Conservation (phyloP, 2,113 vertebrate genomes). For the Brachionichthys hirsutus region DNA sequence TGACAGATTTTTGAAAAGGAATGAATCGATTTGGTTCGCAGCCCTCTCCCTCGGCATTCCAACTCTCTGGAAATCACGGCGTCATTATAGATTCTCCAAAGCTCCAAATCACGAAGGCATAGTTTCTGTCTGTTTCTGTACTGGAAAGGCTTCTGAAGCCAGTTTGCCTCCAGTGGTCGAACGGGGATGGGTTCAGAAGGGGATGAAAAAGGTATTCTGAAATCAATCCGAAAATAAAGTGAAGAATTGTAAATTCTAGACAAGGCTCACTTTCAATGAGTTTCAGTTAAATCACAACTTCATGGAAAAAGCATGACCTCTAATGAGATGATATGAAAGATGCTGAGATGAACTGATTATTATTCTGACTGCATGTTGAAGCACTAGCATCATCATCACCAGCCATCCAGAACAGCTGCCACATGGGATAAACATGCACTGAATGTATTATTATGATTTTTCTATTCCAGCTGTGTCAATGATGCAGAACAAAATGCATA, state of each 20-base stretch:
- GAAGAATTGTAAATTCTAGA: not conserved
- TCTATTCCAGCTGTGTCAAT: conserved; percentile 21
- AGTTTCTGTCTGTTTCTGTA: not conserved
- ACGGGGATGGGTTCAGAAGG: not conserved
- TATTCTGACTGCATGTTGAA: not conserved
- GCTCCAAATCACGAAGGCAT: not conserved
- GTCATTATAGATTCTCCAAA: conserved; percentile 16
- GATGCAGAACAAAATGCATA: conserved; percentile 14
- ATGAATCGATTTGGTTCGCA: conserved; percentile 1
- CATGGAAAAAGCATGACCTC: too few relatives aligned
- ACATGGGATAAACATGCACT: conserved; percentile 6
- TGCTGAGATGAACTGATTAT: not conserved
- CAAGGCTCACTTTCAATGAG: not conserved
- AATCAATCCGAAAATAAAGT: not conserved
- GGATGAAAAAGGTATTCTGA: not conserved
- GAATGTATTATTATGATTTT: conserved; percentile 42
- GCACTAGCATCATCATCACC: not conserved
- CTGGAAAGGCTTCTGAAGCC: not conserved
- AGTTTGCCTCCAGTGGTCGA: not conserved
- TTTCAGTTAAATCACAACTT: not conserved
- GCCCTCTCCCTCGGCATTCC: not conserved
- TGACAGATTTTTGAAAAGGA: not conserved
- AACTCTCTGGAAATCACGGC: not conserved
- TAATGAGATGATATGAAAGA: not conserved
- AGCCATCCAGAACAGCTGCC: not conserved